Percentiles rank a stretch among this genome's conserved stretches.
Conservation (phyloP, 2,888 invertebrate species). For the Hanleya hanleyi region DNA sequence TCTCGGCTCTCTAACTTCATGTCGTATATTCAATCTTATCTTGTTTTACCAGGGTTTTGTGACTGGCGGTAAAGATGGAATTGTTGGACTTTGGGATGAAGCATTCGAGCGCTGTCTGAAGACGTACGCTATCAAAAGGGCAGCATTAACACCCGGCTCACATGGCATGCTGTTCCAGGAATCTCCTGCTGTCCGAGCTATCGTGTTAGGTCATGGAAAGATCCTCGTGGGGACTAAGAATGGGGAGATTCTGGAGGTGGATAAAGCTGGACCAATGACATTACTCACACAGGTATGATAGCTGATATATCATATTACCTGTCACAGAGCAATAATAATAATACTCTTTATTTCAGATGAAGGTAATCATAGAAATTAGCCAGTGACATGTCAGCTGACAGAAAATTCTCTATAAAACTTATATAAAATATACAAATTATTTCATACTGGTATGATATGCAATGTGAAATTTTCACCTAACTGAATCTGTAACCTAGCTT, state of each 20-base stretch:
- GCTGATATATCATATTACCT: no score
- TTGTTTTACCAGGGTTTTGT: constrained; percentile 70
- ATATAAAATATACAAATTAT: no score
- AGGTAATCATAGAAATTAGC: no score
- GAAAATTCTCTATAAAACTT: no score
- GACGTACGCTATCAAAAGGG: constrained; percentile 70
- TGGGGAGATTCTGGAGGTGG: constrained; percentile 73
- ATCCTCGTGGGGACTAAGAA: constrained; percentile 73
- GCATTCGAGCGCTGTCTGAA: constrained; percentile 72
- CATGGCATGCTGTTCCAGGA: constrained; percentile 65
- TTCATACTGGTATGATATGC: no score
- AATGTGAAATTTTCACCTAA: no score
- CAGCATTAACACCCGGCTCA: constrained; percentile 57
- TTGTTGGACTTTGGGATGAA: constrained; percentile 73
- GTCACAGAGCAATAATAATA: neutral
- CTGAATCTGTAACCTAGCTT: no score
- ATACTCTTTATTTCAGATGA: neutral
- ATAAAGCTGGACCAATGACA: constrained; percentile 70
- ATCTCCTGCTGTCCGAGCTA: constrained; percentile 68
- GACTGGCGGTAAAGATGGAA: constrained; percentile 74
- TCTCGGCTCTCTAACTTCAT: no score
- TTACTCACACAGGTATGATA: constrained; percentile 69
- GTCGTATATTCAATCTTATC: no score
- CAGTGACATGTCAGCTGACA: no score
- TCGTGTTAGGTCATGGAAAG: constrained; percentile 71